Conservation (phyloP, 2,888 invertebrate species). For the Anagyrus pseudococci region DNA sequence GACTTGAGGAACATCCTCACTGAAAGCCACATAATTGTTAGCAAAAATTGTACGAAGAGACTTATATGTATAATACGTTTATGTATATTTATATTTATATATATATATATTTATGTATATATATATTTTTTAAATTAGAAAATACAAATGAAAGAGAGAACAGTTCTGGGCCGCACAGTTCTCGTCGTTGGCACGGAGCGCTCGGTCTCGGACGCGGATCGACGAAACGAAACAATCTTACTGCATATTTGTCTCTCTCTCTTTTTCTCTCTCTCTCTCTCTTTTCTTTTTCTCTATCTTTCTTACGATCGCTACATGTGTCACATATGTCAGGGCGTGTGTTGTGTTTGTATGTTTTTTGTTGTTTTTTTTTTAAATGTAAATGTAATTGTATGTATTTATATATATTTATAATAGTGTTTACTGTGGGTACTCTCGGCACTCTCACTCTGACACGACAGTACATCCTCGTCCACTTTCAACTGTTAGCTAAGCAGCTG, state of each 20-base stretch:
- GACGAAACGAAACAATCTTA: constrained; percentile 31
- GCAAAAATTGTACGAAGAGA: constrained; percentile 7
- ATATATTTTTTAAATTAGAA: constrained; percentile 11
- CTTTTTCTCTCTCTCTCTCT: constrained; percentile 38
- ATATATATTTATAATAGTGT: constrained; percentile 38
- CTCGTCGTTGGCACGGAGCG: constrained; percentile 31
- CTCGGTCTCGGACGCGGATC: constrained; percentile 27
- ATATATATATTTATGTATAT: constrained; percentile 3
- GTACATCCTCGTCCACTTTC: constrained; percentile 30
- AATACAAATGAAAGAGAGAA: constrained; percentile 19
- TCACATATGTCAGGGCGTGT: background rate
- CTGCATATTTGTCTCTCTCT: constrained; percentile 34
- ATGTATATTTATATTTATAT: too few relatives aligned
- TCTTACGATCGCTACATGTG: constrained; percentile 33
- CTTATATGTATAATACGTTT: constrained; percentile 1
- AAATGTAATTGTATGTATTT: constrained; percentile 36
- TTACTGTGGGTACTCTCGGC: constrained; percentile 31
- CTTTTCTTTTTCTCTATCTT: constrained; percentile 41
- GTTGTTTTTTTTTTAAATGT: too few relatives aligned
- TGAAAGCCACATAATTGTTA: too few relatives aligned
- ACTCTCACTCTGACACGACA: constrained; percentile 36
- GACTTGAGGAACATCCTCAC: too few relatives aligned
- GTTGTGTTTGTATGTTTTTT: constrained; percentile 8
- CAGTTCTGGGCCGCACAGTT: background rate
- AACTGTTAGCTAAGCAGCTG: constrained; percentile 29